Base-by-base conservation (phyloP, 1,140 invertebrate species). In the Glossosoma conforme region DNA sequence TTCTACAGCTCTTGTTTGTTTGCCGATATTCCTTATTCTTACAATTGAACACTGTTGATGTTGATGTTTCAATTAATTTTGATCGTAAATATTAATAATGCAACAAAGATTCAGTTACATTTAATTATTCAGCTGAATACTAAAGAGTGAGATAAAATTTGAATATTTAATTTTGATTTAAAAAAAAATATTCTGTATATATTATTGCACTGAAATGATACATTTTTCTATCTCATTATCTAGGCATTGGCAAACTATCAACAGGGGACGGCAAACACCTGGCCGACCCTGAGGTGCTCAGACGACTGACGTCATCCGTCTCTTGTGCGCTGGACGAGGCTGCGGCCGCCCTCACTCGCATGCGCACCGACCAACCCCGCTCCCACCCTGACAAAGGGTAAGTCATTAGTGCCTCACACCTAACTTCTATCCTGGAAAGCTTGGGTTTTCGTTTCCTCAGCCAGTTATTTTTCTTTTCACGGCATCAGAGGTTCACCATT, bases 251-350 rank as follows among this genome's bases (percentile, higher is more conserved):
- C 57, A 87, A 87, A 66, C 78, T 88, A 59, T 84, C 86, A 35
- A 77, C 82, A 47, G 84, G 86, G 68, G 85, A 88, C 77, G 84
- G 84, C 60, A 88, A 87, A 69, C 81, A 85, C 68, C 74, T 87
- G 56, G 82, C 84, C 24, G 85, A 88, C 70, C 86, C 86, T 64
- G 86, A 89, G 69, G 89, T 91, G 47, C 75, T 93, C 33, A 76
- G 87, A 60, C 82, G 87, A 57, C 75, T 93, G 61, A 91, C 90
- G 50, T 91, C 89, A 15, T 89, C 86, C 60, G 91, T 94, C 44
- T 93, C 89, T 60, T 92, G 89, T 77, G 91, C 93, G 40, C 79
- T 97, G 54, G 93, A 96, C 77, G 93, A 97, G 76, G 93, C 93
- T 37, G 93, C 93, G 41, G 91, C 93, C 57, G 92, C 93, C 45